Conservation (phyloP, 2,113 vertebrate species). For the Indicator maculatus region DNA sequence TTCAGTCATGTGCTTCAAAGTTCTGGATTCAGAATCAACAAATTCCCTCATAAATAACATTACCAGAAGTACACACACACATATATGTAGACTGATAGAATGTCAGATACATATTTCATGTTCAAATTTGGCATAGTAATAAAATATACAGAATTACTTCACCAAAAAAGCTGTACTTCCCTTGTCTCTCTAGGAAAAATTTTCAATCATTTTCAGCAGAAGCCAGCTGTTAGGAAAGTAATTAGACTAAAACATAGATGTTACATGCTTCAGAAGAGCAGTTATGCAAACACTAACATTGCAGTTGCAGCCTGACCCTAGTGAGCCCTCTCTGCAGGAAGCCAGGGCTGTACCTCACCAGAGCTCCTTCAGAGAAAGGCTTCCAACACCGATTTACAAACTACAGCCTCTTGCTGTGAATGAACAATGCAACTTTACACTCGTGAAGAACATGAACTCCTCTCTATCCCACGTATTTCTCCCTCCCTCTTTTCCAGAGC, state of each 20-base stretch:
- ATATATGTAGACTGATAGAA: background rate
- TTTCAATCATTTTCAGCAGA: background rate
- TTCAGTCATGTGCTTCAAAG: background rate
- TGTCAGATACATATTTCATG: background rate
- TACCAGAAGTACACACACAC: background rate
- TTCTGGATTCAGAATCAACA: background rate
- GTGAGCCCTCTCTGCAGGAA: background rate
- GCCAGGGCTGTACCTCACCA: background rate
- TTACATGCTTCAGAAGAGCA: background rate
- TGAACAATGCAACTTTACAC: background rate
- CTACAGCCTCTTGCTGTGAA: background rate
- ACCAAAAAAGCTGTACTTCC: background rate
- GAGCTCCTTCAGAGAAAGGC: background rate
- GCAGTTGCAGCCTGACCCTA: fast-evolving
- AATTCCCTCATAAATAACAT: background rate
- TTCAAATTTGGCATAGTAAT: background rate
- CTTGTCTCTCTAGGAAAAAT: background rate
- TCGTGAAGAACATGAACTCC: background rate
- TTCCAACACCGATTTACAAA: background rate
- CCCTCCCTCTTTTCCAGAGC: background rate
- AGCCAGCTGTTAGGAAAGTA: background rate
- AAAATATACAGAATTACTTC: background rate
- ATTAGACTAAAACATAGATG: background rate
- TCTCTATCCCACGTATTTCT: background rate
- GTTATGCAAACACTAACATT: background rate